Conservation (phyloP, 2,888 invertebrate species). For the Microctonus aethiopoides region DNA sequence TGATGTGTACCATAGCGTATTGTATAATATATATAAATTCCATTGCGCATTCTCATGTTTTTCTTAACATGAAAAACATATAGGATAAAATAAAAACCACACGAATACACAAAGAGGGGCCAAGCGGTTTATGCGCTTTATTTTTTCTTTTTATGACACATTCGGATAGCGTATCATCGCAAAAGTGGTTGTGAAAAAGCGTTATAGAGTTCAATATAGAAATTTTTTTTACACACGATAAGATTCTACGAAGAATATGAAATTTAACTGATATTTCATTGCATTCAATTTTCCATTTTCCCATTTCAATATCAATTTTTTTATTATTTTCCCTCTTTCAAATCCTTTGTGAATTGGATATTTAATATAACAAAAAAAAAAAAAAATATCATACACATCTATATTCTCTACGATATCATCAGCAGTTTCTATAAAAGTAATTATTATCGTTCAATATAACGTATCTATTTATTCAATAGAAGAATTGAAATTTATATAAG, state of each 20-base stretch:
- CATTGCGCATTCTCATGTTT: constrained; percentile 14
- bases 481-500: neutral
- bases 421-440: constrained; percentile 4
- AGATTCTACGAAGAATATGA: neutral
- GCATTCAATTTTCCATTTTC: constrained; percentile 4
- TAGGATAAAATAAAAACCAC: constrained; percentile 27
- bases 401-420: neutral
- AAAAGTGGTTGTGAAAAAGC: constrained; percentile 2
- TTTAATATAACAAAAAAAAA: neutral
- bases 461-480: neutral
- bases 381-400: neutral
- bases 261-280: constrained; percentile 6
- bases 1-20: neutral
- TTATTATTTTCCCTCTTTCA: neutral
- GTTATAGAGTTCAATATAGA: no score
- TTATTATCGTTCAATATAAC: neutral
- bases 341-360: neutral
- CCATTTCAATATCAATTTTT: neutral
- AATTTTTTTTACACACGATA: constrained; percentile 19
- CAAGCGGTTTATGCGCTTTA: constrained; percentile 30
- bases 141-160: constrained; percentile 29
- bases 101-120: neutral
- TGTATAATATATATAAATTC: neutral
- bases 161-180: constrained; percentile 22
- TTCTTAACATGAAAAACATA: constrained; percentile 22